Conservation (phyloP, 2,797 vertebrate genomes). For the Danio jaintianensis region DNA sequence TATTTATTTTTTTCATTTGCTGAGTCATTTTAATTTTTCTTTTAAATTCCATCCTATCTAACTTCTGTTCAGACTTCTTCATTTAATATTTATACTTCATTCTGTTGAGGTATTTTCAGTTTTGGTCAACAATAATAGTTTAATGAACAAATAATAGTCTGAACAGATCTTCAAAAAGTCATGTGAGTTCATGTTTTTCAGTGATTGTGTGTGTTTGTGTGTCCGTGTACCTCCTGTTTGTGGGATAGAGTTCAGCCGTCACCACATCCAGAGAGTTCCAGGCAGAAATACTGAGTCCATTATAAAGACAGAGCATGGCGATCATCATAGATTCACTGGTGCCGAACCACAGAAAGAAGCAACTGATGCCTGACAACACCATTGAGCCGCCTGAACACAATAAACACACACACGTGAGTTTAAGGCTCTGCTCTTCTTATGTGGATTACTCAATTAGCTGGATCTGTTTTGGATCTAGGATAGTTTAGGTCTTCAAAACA, state of each 20-base stretch:
- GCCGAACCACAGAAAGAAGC: slow-evolving; percentile 97
- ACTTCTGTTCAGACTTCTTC: too few relatives aligned
- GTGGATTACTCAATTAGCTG: too few relatives aligned
- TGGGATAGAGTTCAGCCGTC: slow-evolving; percentile 94
- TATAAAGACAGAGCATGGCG: slow-evolving; percentile 96
- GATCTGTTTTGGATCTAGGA: too few relatives aligned
- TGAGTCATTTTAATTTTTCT: too few relatives aligned
- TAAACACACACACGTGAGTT: background rate
- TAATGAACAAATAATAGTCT: too few relatives aligned
- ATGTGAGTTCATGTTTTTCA: background rate
- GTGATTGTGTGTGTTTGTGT: background rate
- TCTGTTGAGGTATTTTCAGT: too few relatives aligned
- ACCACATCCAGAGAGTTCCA: slow-evolving; percentile 98
- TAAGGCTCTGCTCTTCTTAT: too few relatives aligned
- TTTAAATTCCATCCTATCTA: too few relatives aligned
- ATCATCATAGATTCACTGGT: slow-evolving; percentile 99
- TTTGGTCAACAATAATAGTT: too few relatives aligned
- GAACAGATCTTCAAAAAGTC: background rate
- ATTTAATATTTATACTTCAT: too few relatives aligned
- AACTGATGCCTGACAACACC: slow-evolving; percentile 96
- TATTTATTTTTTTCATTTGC: too few relatives aligned
- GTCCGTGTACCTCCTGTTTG: slow-evolving; percentile 86
- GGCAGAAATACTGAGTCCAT: slow-evolving; percentile 95
- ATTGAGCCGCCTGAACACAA: slow-evolving; percentile 89
- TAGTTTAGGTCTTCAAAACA: too few relatives aligned